phyloP scores from a whole-genome alignment of 2,797 vertebrate species.

The Mareca penelope region DNA sequence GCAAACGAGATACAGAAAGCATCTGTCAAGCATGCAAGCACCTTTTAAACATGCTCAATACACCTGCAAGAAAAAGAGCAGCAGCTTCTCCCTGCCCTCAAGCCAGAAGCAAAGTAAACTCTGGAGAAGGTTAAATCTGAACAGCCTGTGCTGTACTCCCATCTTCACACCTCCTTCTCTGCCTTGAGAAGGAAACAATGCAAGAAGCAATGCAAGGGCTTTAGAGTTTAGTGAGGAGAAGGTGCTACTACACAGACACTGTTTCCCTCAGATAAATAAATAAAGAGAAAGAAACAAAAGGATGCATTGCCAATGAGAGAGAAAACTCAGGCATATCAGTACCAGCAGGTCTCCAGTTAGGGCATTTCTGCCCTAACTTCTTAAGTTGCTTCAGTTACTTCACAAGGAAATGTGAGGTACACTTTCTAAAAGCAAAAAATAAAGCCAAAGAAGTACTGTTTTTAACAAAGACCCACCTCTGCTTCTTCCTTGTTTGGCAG shows the following conservation, averaged over 20 bases:
- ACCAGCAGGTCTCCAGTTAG: neutral
- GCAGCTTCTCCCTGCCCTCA: neutral
- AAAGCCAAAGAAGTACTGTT: neutral
- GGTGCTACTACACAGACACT: neutral
- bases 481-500: neutral
- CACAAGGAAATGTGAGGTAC: neutral
- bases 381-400: neutral
- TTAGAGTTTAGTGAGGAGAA: neutral
- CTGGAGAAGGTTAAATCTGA: neutral
- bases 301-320: neutral
- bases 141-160: neutral
- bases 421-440: neutral
- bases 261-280: neutral
- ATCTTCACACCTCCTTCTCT: neutral
- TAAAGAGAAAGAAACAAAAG: neutral
- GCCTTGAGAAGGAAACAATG: neutral
- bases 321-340: neutral
- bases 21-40: neutral
- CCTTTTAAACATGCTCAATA: neutral
- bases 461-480: neutral
- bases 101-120: neutral
- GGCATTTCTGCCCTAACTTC: neutral
- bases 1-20: neutral
- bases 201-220: neutral
- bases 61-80: neutral